These are phyloP conservation scores for Melipona quadrifasciata DNA, from an alignment of 1,140 invertebrate genomes.

Conservation along the genomic window DNA sequence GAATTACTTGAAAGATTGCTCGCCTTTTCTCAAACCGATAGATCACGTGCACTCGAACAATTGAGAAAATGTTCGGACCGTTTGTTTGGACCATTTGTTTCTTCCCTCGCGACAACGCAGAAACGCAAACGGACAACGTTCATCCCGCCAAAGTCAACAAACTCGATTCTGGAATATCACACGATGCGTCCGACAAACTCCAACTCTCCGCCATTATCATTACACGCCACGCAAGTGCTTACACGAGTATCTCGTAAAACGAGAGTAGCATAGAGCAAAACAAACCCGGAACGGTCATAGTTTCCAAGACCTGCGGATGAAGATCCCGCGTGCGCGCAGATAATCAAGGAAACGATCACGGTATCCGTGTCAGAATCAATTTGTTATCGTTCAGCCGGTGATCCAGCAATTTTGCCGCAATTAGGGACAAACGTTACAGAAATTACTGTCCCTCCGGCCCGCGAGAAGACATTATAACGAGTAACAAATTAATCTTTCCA, in stretches of 20 bases:
- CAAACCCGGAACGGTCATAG: not conserved
- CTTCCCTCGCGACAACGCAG: too few species aligned
- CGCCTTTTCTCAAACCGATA: too few species aligned
- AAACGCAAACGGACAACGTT: not conserved
- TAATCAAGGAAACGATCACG: not conserved
- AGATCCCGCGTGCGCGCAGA: not conserved
- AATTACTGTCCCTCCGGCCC: not conserved
- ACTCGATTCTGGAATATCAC: not conserved
- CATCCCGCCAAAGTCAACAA: not conserved
- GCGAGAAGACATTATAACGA: not conserved
- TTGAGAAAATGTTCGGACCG: too few species aligned
- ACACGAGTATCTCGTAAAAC: not conserved
- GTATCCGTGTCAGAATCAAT: not conserved
- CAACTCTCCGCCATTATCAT: not conserved
- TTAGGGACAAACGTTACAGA: not conserved
- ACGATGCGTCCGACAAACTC: not conserved
- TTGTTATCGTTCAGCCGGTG: not conserved
- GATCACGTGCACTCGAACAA: too few species aligned
- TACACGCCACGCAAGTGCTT: not conserved
- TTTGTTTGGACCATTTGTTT: too few species aligned
- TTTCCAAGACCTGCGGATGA: not conserved
- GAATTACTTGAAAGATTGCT: too few species aligned
- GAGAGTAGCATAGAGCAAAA: not conserved
- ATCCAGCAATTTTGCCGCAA: conserved; percentile 3
- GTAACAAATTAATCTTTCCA: conserved; percentile 43